Evolutionary conservation across 2,888 invertebrate genomes (phyloP), one percentile per base, ranked within the genome.

Genomic region (Nudaria mundana): DNA sequence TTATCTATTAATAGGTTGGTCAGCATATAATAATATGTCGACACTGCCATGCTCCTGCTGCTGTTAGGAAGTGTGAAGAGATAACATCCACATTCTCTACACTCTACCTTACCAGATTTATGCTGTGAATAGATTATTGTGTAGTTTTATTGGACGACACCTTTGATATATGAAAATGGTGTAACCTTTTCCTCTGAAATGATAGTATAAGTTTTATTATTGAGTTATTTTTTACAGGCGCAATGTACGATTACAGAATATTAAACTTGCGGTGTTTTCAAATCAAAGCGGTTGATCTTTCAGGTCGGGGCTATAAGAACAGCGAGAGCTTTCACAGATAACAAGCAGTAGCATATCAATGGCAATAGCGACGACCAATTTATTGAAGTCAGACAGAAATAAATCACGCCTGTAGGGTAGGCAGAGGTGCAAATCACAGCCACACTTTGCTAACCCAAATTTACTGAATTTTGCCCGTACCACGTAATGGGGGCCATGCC

Each of bases 231-330:
- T 48, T 18, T 28, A 37, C 36, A 44, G 33, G 24, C 18, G 25
- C 24, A 41, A 25, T 30, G 24, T 44, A 14, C 31, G 36, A 44
- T 55, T 48, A 47, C 47, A 30, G 42, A 28, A 44, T 49, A 54
- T 52, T 56, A 53, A 55, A 65, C 42, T 78, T 82, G 82, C 76
- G 81, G 82, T 82, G 76, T 75, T 75, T 80, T 81, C 80, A 76
- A 82, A 82, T 81, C 79, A 79, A 79, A 76, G 77, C 63, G 65
- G 63, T 66, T 45, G 44, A 52, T 59, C 52, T 54, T 46, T 37
- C 31, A 45, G 41, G 26, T 41, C 40, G 32, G 32, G 54, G 59
- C 44, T 26, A 26, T 24, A 16, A 51, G 43, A 40, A 3, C 54
- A 22, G 57, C 59, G 50, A 3, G 5, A 37, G 56, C 63, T 69